A percentile compares a stretch with the other conserved stretches of the same genome.
Evolutionary conservation across 2,888 invertebrate species (phyloP).

Genomic region (Congeria kusceri): DNA sequence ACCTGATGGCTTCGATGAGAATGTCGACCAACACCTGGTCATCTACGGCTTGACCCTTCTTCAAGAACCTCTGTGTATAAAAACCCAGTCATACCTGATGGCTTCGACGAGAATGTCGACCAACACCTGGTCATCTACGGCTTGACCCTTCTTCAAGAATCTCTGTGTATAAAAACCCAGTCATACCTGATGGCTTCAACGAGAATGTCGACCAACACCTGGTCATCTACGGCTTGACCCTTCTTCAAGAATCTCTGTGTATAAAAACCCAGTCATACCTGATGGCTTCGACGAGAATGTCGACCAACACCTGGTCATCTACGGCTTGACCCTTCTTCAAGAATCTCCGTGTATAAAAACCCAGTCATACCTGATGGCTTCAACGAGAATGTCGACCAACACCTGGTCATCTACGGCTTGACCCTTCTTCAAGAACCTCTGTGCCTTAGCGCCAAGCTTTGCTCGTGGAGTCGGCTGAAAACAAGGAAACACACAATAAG

Average conservation of each 20-base stretch:
- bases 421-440: constrained; percentile 81
- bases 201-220: constrained; percentile 82
- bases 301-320: constrained; percentile 83
- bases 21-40: constrained; percentile 83
- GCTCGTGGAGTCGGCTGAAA: constrained; percentile 81
- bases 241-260: constrained; percentile 80
- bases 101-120: constrained; percentile 83
- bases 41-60: constrained; percentile 83
- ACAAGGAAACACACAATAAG: not conserved
- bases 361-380: constrained; percentile 83
- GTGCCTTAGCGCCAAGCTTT: constrained; percentile 82
- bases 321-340: constrained; percentile 83
- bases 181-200: constrained; percentile 82
- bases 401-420: constrained; percentile 83
- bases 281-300: constrained; percentile 83
- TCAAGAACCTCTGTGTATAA: constrained; percentile 79
- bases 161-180: no score
- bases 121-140: constrained; percentile 82
- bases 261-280: constrained; percentile 82
- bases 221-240: constrained; percentile 83
- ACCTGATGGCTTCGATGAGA: constrained; percentile 83
- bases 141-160: constrained; percentile 81
- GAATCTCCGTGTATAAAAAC: constrained; percentile 74
- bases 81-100: constrained; percentile 82
- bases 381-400: constrained; percentile 82